Percentiles rank a stretch among this genome's conserved stretches.
These are phyloP conservation scores for Aurelia aurita complex sp. Pacific DNA, from an alignment of 30 jellyfish, hydroid and myxozoan species.

Conservation along the genomic window DNA sequence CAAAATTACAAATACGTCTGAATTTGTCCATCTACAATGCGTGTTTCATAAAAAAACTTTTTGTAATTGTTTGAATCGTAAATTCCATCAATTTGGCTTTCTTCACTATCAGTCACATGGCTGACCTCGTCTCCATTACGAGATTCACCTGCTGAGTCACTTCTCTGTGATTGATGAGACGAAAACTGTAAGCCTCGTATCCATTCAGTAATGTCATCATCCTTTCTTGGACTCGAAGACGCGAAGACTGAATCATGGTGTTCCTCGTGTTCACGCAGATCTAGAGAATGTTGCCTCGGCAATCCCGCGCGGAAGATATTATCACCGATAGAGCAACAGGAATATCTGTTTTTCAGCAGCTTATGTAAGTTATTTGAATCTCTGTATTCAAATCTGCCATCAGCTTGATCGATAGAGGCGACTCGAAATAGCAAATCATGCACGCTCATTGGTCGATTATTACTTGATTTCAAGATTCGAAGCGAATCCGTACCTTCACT, in stretches of 20 bases:
- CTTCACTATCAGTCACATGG: neutral
- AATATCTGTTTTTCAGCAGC: constrained; percentile 40
- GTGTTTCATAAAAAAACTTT: constrained; percentile 21
- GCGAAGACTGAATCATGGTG: constrained; percentile 28
- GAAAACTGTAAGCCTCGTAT: constrained; percentile 69
- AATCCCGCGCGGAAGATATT: neutral
- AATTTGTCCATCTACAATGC: constrained; percentile 47
- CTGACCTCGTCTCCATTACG: neutral
- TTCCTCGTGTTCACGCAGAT: constrained; percentile 13
- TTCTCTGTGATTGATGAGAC: neutral
- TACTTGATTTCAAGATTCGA: constrained; percentile 26
- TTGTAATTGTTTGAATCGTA: neutral
- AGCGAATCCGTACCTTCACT: constrained; percentile 18
- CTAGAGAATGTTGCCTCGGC: neutral
- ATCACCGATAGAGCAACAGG: constrained; percentile 43
- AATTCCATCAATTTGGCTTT: neutral
- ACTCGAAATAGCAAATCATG: constrained; percentile 56
- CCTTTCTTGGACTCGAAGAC: constrained; percentile 60
- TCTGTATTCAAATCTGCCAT: neutral
- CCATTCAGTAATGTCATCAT: constrained; percentile 76
- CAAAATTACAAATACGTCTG: constrained; percentile 40
- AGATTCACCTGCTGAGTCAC: neutral
- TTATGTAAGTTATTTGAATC: constrained; percentile 28
- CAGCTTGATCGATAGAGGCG: constrained; percentile 34
- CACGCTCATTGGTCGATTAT: constrained; percentile 63